Evolutionary conservation across 2,888 invertebrate species (phyloP).

Genomic region (Helleia helle): DNA sequence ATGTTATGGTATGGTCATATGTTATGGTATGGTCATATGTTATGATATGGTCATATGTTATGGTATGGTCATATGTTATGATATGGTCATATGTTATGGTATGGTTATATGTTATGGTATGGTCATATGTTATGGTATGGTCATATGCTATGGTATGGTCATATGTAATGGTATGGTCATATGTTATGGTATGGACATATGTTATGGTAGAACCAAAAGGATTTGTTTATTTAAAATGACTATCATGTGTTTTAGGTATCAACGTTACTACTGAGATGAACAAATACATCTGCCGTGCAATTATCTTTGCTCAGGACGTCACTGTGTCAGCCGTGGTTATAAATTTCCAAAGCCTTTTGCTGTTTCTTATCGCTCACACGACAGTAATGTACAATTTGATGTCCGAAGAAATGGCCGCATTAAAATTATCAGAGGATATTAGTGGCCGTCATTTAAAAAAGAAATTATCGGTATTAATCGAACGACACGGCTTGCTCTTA

Average conservation of each 20-base stretch:
- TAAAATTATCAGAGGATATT: constrained; percentile 20
- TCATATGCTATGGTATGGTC: too few relatives aligned
- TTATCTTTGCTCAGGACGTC: constrained; percentile 36
- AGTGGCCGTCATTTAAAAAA: constrained; percentile 28
- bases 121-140: too few relatives aligned
- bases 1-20: too few relatives aligned
- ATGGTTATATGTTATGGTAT: too few relatives aligned
- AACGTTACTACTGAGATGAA: constrained; percentile 22
- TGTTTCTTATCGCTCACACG: constrained; percentile 49
- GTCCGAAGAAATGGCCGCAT: constrained; percentile 36
- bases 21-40: too few relatives aligned
- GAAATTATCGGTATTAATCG: constrained; percentile 31
- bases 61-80: too few relatives aligned
- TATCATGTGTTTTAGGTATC: constrained; percentile 30
- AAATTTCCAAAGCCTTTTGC: constrained; percentile 43
- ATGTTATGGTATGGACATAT: too few relatives aligned
- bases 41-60: too few relatives aligned
- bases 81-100: too few relatives aligned
- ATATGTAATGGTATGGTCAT: too few relatives aligned
- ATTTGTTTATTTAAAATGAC: not conserved
- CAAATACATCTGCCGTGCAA: constrained; percentile 35
- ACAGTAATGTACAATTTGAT: constrained; percentile 43
- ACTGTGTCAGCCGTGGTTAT: constrained; percentile 35
- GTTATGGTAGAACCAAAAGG: too few relatives aligned
- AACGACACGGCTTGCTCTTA: constrained; percentile 38